Conservation (phyloP, 2,113 vertebrate genomes). For the Micromys minutus region DNA sequence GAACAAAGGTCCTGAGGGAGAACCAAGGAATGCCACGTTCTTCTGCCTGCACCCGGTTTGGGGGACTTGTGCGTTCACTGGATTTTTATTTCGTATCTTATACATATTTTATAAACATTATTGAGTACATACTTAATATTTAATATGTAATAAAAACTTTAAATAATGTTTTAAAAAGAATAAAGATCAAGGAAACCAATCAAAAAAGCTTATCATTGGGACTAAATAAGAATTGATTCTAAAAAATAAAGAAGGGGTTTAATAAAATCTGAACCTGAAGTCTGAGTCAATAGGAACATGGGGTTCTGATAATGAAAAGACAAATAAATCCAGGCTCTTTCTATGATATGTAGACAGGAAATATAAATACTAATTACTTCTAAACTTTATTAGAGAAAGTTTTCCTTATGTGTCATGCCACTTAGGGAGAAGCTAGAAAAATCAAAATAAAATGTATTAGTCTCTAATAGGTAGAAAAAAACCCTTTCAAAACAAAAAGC, state of each 20-base stretch:
- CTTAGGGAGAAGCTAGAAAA: constrained; percentile 8
- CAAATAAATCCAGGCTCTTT: neutral
- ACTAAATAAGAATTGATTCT: constrained; percentile 42
- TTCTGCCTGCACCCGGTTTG: neutral
- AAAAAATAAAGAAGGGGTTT: neutral
- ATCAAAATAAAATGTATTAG: neutral
- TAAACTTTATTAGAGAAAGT: constrained; percentile 23
- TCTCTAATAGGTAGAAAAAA: neutral
- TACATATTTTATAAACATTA: constrained; percentile 56
- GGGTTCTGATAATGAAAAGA: neutral
- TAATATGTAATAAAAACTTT: constrained; percentile 59
- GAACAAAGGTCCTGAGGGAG: neutral
- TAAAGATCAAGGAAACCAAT: constrained; percentile 20
- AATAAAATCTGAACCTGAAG: constrained; percentile 45
- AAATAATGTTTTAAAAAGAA: constrained; percentile 30
- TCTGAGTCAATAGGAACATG: constrained; percentile 11
- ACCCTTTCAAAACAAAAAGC: constrained; percentile 33
- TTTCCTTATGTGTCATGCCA: neutral
- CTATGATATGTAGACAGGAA: neutral
- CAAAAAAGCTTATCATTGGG: constrained; percentile 24
- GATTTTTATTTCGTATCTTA: constrained; percentile 41
- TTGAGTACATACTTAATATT: constrained; percentile 43
- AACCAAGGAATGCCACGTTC: neutral
- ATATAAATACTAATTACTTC: constrained; percentile 22
- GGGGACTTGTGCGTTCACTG: neutral